A percentile compares a stretch with the other conserved stretches of the same genome.
Evolutionary conservation across 2,113 vertebrate genomes (phyloP).

Genomic region (Gadus macrocephalus): DNA sequence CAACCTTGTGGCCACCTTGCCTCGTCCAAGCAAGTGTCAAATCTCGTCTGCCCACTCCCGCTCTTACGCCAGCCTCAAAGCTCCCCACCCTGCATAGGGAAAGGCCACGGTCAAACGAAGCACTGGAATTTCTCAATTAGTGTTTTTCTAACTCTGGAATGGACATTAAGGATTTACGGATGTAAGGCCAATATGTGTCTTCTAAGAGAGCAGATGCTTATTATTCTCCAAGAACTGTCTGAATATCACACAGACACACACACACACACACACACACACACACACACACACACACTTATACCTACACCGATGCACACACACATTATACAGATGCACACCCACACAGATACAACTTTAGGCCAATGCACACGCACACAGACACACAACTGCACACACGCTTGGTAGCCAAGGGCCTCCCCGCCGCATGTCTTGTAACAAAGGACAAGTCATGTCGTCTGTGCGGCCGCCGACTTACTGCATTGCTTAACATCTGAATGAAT

Average conservation of each 20-base stretch:
- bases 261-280: too few relatives aligned
- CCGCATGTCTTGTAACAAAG: constrained; percentile 32
- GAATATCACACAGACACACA: too few relatives aligned
- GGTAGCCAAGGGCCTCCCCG: constrained; percentile 32
- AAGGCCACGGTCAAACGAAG: neutral
- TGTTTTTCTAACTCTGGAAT: neutral
- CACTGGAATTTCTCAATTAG: neutral
- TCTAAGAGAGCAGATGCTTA: too few relatives aligned
- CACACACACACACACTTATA: too few relatives aligned
- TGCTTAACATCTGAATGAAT: constrained; percentile 56
- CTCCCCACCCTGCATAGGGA: neutral
- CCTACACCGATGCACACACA: too few relatives aligned
- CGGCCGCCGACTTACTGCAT: constrained; percentile 46
- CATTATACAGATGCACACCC: too few relatives aligned
- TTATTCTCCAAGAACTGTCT: too few relatives aligned
- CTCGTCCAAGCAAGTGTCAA: neutral
- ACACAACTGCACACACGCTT: constrained; percentile 13
- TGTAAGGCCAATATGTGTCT: too few relatives aligned
- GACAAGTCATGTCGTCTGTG: constrained; percentile 51
- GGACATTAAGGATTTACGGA: too few relatives aligned
- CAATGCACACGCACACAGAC: neutral
- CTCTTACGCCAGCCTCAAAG: neutral
- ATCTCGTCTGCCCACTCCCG: neutral
- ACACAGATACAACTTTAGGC: neutral
- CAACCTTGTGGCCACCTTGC: neutral